Evolutionary conservation across 2,113 vertebrate species (phyloP).

Genomic region (Myxocyprinus asiaticus): DNA sequence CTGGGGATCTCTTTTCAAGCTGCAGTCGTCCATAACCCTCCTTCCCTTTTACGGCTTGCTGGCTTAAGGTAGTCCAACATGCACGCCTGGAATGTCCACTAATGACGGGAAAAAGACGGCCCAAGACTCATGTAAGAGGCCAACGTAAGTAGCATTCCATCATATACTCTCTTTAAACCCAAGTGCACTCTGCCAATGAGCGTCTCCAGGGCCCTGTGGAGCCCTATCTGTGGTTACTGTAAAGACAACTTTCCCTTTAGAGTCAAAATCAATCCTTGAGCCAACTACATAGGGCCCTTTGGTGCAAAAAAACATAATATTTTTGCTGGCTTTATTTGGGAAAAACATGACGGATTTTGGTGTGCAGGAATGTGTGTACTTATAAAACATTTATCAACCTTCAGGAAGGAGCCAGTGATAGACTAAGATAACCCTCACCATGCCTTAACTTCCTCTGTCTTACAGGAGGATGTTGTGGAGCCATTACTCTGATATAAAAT

Average conservation of each 20-base stretch:
- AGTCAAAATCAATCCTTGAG: slow-evolving; percentile 11
- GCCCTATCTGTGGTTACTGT: slow-evolving; percentile 22
- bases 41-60: slow-evolving; percentile 51
- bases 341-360: slow-evolving; percentile 34
- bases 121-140: slow-evolving; percentile 6
- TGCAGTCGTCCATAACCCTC: slow-evolving; percentile 36
- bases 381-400: slow-evolving; percentile 44
- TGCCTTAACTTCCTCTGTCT: slow-evolving; percentile 45
- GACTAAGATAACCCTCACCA: slow-evolving; percentile 39
- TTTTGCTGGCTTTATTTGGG: slow-evolving; percentile 48
- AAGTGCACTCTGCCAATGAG: slow-evolving; percentile 24
- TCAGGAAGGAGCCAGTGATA: slow-evolving; percentile 44
- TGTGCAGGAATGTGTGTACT: slow-evolving; percentile 53
- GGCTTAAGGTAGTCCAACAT: slow-evolving; percentile 52
- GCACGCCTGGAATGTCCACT: slow-evolving; percentile 55
- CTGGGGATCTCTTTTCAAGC: slow-evolving; percentile 42
- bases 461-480: neutral
- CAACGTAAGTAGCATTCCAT: slow-evolving; percentile 50
- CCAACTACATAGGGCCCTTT: slow-evolving; percentile 42
- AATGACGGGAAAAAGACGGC: slow-evolving; percentile 42
- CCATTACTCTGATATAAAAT: no score
- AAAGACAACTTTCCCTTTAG: slow-evolving; percentile 38
- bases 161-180: slow-evolving; percentile 25
- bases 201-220: slow-evolving; percentile 13
- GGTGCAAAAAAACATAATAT: slow-evolving; percentile 48